A percentile compares a stretch with the other conserved stretches of the same genome.
Evolutionary conservation across 2,888 invertebrate genomes (phyloP).

Genomic region (Chelonus formosanus): DNA sequence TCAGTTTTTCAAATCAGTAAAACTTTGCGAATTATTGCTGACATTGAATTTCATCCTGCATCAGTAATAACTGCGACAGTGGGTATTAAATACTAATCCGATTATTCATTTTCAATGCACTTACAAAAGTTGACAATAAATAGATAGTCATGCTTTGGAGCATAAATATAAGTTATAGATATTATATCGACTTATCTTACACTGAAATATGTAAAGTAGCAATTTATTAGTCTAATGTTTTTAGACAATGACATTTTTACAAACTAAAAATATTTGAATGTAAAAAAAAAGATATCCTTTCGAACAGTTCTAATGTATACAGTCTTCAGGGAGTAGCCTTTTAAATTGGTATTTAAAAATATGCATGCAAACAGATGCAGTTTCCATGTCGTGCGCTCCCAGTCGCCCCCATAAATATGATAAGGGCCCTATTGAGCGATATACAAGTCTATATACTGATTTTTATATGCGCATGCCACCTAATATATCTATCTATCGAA

Average conservation of each 20-base stretch:
- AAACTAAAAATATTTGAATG: not conserved
- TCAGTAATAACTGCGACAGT: constrained; percentile 31
- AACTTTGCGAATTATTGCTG: constrained; percentile 18
- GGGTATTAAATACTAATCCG: constrained; percentile 54
- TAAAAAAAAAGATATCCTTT: too few relatives aligned
- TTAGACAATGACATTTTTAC: not conserved
- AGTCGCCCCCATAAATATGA: constrained; percentile 59
- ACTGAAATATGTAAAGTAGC: constrained; percentile 12
- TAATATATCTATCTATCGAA: constrained; percentile 15
- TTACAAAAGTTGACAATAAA: constrained; percentile 37
- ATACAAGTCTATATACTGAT: constrained; percentile 50
- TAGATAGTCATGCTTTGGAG: not conserved
- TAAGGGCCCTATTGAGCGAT: constrained; percentile 54
- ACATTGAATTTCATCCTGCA: constrained; percentile 40
- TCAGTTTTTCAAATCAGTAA: too few relatives aligned
- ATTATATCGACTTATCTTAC: not conserved
- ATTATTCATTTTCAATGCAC: constrained; percentile 52
- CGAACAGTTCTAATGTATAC: not conserved
- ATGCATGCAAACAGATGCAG: constrained; percentile 57
- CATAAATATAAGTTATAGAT: not conserved
- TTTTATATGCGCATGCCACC: constrained; percentile 1
- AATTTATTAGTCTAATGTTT: constrained; percentile 1
- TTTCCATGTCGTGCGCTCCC: constrained; percentile 57
- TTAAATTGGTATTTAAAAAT: constrained; percentile 60
- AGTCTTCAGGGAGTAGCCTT: constrained; percentile 5